Evolutionary conservation across 1,140 invertebrate species (phyloP).

Genomic region (Agrypnia vestita): DNA sequence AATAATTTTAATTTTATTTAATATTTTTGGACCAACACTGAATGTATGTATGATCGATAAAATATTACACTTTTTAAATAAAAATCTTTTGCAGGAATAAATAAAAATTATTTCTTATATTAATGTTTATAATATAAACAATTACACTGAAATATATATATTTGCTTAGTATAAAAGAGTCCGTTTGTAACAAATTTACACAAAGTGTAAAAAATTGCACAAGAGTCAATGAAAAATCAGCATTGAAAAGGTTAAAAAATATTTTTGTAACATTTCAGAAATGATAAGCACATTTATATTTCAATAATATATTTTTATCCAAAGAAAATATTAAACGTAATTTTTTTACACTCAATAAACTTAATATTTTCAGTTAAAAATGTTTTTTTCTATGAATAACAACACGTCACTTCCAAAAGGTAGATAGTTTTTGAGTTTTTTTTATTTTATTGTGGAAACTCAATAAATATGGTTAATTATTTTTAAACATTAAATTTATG

Average conservation of each 20-base stretch:
- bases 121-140: slow-evolving; percentile 1
- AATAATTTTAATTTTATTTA: background rate
- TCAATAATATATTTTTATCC: slow-evolving; percentile 41
- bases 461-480: slow-evolving; percentile 59
- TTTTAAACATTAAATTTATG: slow-evolving; percentile 45
- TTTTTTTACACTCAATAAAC: slow-evolving; percentile 44
- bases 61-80: slow-evolving; percentile 26
- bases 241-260: slow-evolving; percentile 47
- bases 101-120: slow-evolving; percentile 3
- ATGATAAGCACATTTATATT: slow-evolving; percentile 29
- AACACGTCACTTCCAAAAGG: slow-evolving; percentile 59
- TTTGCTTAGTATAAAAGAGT: slow-evolving; percentile 50
- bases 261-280: slow-evolving; percentile 37
- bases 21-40: slow-evolving; percentile 30
- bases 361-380: slow-evolving; percentile 52
- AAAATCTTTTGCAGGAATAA: slow-evolving; percentile 9
- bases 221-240: slow-evolving; percentile 58
- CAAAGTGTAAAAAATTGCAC: slow-evolving; percentile 53
- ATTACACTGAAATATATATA: slow-evolving; percentile 31
- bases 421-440: slow-evolving; percentile 51
- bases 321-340: slow-evolving; percentile 48
- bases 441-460: slow-evolving; percentile 56
- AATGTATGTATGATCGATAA: slow-evolving; percentile 1
- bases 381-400: slow-evolving; percentile 57
- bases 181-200: slow-evolving; percentile 47